Evolutionary conservation across 2,888 invertebrate genomes (phyloP).

Genomic region (Papilio protenor): DNA sequence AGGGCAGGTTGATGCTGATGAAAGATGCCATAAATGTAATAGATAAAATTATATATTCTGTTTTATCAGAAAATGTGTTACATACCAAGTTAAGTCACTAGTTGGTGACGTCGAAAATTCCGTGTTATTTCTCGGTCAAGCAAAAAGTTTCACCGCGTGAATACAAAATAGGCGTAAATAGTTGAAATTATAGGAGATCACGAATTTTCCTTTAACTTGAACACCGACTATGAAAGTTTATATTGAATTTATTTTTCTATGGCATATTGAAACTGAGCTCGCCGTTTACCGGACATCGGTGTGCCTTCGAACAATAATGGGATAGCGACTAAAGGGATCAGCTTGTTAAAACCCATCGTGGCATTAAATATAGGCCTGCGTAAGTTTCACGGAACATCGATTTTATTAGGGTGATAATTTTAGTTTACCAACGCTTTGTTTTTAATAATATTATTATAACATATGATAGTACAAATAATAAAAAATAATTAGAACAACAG

Average conservation of each 20-base stretch:
- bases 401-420: conserved; percentile 43
- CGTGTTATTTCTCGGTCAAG: neutral
- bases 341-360: conserved; percentile 32
- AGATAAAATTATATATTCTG: no score
- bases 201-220: neutral
- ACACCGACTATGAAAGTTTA: neutral
- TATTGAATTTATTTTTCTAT: neutral
- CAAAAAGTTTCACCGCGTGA: neutral
- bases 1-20: no score
- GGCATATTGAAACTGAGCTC: neutral
- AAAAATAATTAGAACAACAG: conserved; percentile 2
- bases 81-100: no score
- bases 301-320: conserved; percentile 32
- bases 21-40: no score
- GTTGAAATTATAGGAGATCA: no score
- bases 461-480: neutral
- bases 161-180: neutral
- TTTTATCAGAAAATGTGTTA: no score
- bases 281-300: conserved; percentile 2
- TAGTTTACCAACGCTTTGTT: conserved; percentile 17
- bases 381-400: conserved; percentile 43
- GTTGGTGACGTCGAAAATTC: neutral
- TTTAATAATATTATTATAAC: neutral
- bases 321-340: conserved; percentile 39
- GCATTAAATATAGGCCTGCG: conserved; percentile 25